Base-by-base conservation (phyloP, 2,113 vertebrate species). In the Marmota flaviventris region DNA sequence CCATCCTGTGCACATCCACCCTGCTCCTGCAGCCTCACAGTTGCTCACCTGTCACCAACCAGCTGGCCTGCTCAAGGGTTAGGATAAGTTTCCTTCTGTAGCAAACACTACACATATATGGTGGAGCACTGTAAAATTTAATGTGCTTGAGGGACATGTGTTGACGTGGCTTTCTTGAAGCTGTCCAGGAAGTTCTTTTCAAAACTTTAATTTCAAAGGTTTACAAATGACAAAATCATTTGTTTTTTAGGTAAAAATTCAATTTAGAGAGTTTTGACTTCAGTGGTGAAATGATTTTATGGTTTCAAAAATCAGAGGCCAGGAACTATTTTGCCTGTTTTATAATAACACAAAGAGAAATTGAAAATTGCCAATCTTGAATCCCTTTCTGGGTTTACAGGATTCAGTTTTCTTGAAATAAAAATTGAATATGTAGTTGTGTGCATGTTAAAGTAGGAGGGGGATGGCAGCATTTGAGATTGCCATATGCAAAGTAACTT, bases 31-130 rank as follows among this genome's bases (percentile, higher is more conserved):
- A 12, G 13, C 63, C 61, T 56, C 3, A 51, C 93, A 89, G 42
- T 89, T 65, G 94, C 91, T 96, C 97, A 98, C 98, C 98, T 98
- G 96, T 89, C 69, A 3, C 16, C 92, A 96, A 45, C 92, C 97
- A 97, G 88, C 48, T 69, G 93, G 90, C 34, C 85, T 12, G 29
- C 56, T 78, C 51, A 27, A 65, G 18, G 34, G 18, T 56, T 39
- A 91, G 72, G 56, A 8, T 18, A 0, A 79, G 88, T 51, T 39
- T 16, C 39, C 78, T 91, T 88, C 86, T 94, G 77, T 93, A 77
- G 88, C 88, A 81, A 94, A 96, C 65, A 89, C 51, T 58, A 42
- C 70, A 17, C 32, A 27, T 24, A 58, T 2, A 0, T 17, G 16
- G 70, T 34, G 48, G 45, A 69, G 69, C 42, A 83, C 92, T 77